Percentiles rank a stretch among this genome's conserved stretches.
phyloP scores from a whole-genome alignment of 2,797 vertebrate genomes.

The Zenarchopterus dispar region DNA sequence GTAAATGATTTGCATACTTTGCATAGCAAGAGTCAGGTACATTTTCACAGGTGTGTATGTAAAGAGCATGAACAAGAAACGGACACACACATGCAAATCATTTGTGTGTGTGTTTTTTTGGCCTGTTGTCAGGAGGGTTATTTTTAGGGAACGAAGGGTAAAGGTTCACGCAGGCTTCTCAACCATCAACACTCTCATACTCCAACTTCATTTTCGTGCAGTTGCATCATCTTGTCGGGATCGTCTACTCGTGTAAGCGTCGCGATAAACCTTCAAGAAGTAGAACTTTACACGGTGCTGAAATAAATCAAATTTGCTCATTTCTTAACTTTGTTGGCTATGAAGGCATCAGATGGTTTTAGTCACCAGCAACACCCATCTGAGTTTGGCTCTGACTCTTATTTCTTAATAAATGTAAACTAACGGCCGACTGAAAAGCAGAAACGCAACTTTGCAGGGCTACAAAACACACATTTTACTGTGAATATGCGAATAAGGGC shows the following conservation, averaged over 20 bases:
- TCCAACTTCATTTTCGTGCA: too few species aligned
- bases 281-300: too few species aligned
- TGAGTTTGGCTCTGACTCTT: background rate
- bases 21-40: slow-evolving; percentile 73
- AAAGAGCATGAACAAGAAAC: slow-evolving; percentile 47
- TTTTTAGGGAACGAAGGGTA: slow-evolving; percentile 21
- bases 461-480: background rate
- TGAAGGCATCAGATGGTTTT: too few species aligned
- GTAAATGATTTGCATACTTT: slow-evolving; percentile 65
- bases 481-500: slow-evolving; percentile 13
- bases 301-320: too few species aligned
- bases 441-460: background rate
- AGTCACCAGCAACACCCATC: background rate
- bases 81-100: slow-evolving; percentile 65
- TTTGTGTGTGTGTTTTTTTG: slow-evolving; percentile 26
- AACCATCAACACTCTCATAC: background rate
- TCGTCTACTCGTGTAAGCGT: too few species aligned
- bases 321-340: too few species aligned
- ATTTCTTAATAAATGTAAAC: background rate
- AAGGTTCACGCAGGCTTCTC: background rate
- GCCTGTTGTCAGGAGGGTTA: slow-evolving; percentile 17
- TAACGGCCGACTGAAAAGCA: slow-evolving; percentile 6
- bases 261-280: too few species aligned
- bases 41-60: slow-evolving; percentile 73
- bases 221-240: too few species aligned